These are phyloP conservation scores for Gallirallus australis DNA, from an alignment of 2,797 vertebrate species.

Conservation along the genomic window DNA sequence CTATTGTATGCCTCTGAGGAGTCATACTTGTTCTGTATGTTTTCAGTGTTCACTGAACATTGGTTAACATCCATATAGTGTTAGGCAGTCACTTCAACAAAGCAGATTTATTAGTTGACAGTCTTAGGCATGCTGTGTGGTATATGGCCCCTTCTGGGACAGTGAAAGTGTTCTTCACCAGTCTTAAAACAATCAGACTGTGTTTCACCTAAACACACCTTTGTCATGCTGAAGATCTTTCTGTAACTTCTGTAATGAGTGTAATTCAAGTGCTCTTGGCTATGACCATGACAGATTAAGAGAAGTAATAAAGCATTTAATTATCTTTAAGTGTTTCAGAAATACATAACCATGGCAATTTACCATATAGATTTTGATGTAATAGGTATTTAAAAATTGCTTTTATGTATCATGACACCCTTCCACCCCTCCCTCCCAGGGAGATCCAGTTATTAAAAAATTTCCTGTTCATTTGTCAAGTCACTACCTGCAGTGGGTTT, in stretches of 20 bases:
- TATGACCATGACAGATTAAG: not conserved
- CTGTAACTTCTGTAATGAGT: not conserved
- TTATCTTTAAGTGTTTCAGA: not conserved
- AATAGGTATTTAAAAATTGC: not conserved
- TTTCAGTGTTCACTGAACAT: not conserved
- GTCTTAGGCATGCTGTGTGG: not conserved
- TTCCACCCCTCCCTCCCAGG: fast-evolving
- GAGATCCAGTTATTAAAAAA: not conserved
- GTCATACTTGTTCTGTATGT: not conserved
- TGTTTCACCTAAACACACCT: not conserved
- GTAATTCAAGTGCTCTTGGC: not conserved
- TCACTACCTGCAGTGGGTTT: not conserved
- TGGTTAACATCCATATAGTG: not conserved
- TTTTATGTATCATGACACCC: fast-evolving
- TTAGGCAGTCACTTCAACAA: not conserved
- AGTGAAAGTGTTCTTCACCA: not conserved
- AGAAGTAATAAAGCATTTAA: not conserved
- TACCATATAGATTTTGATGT: not conserved
- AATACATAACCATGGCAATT: not conserved
- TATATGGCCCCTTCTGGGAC: not conserved
- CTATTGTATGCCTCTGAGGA: not conserved
- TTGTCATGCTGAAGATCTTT: not conserved
- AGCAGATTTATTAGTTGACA: not conserved
- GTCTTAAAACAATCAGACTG: not conserved
- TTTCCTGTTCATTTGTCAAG: not conserved